These are phyloP conservation scores for Lampris incognitus DNA, from an alignment of 2,113 vertebrate species.

Conservation along the genomic window DNA sequence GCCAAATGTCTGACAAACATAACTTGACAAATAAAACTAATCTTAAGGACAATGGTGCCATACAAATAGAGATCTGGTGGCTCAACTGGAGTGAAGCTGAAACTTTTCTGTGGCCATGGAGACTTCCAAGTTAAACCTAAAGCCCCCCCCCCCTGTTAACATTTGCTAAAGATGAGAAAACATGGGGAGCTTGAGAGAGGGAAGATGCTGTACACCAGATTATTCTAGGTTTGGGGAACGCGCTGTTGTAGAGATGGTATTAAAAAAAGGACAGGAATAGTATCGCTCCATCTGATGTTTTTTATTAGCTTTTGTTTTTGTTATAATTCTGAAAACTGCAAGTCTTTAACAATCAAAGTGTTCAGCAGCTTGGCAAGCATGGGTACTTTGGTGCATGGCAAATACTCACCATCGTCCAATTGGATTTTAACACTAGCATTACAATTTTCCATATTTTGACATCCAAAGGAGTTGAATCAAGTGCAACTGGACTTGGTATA, in stretches of 20 bases:
- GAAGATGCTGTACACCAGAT: not conserved
- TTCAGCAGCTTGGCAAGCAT: no score
- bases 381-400: no score
- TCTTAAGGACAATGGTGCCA: slow-evolving; percentile 3
- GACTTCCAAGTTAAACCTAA: not conserved
- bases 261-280: slow-evolving; percentile 38
- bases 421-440: not conserved
- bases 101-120: slow-evolving; percentile 14
- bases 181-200: not conserved
- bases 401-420: no score
- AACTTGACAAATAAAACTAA: no score
- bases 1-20: no score
- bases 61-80: slow-evolving; percentile 28
- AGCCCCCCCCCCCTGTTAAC: not conserved
- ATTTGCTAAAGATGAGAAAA: not conserved
- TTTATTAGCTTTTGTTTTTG: no score
- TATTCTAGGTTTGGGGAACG: no score
- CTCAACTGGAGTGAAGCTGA: slow-evolving; percentile 48
- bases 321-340: no score
- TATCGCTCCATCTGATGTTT: not conserved
- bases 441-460: not conserved
- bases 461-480: not conserved
- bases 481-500: not conserved
- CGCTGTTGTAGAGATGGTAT: slow-evolving; percentile 8
- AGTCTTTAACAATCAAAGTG: no score